Percentiles rank a stretch among this genome's conserved stretches.
These are phyloP conservation scores for Tychaedon coryphoeus DNA, from an alignment of 2,113 vertebrate species.

Conservation along the genomic window DNA sequence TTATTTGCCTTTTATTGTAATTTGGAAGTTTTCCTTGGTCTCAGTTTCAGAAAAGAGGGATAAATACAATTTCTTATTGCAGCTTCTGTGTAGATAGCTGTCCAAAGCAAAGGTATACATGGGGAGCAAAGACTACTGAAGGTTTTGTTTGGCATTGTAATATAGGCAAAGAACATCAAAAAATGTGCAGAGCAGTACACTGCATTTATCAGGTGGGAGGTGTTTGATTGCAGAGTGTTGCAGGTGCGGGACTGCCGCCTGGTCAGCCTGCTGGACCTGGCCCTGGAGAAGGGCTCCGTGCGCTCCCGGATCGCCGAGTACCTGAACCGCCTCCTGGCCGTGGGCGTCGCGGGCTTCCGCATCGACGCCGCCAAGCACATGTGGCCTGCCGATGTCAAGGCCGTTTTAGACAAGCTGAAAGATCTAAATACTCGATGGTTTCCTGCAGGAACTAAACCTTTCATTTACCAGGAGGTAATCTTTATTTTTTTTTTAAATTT, in stretches of 20 bases:
- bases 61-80: neutral
- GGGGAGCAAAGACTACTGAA: neutral
- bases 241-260: slow-evolving; percentile 85
- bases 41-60: neutral
- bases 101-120: neutral
- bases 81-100: neutral
- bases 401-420: neutral
- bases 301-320: slow-evolving; percentile 69
- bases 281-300: slow-evolving; percentile 82
- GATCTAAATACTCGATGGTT: neutral
- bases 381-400: neutral
- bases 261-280: slow-evolving; percentile 76
- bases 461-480: slow-evolving; percentile 89
- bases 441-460: slow-evolving; percentile 25
- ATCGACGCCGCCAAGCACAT: slow-evolving; percentile 53
- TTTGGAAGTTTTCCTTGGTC: neutral
- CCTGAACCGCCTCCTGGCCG: slow-evolving; percentile 83
- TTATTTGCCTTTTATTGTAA: neutral
- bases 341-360: slow-evolving; percentile 90
- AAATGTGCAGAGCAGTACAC: fast-evolving
- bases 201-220: neutral
- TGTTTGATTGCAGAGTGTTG: neutral
- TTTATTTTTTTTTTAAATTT: neutral
- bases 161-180: neutral
- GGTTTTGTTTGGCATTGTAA: neutral